A percentile compares a stretch with the other conserved stretches of the same genome.
phyloP scores from a whole-genome alignment of 2,113 vertebrate species.

The Onychorhynchus coronatus region DNA sequence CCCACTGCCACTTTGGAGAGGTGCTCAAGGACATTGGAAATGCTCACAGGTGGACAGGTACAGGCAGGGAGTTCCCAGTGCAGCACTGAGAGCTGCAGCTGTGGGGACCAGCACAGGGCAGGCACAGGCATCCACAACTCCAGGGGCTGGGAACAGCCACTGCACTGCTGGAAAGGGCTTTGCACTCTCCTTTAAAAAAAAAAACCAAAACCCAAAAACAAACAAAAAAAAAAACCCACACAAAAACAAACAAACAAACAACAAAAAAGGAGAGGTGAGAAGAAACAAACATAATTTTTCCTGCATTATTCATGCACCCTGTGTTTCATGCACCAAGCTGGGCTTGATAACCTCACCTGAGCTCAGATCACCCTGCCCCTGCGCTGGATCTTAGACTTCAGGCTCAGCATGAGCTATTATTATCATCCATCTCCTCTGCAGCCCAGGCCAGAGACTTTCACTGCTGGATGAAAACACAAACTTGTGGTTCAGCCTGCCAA shows the following conservation, averaged over 20 bases:
- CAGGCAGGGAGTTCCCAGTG: not conserved
- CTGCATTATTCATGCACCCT: not conserved
- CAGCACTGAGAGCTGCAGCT: not conserved
- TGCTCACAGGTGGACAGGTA: too few relatives aligned
- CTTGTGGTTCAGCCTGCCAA: not conserved
- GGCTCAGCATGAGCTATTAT: not conserved
- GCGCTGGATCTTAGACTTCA: not conserved
- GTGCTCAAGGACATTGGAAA: accelerated
- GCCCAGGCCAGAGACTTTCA: not conserved
- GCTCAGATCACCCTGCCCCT: not conserved
- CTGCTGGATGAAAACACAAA: not conserved
- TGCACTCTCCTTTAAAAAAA: too few relatives aligned
- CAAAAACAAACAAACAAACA: too few relatives aligned
- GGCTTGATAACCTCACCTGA: not conserved
- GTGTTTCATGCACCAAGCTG: not conserved
- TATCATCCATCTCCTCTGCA: not conserved
- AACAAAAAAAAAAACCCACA: too few relatives aligned
- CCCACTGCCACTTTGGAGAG: accelerated
- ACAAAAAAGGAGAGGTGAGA: accelerated
- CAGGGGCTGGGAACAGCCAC: not conserved
- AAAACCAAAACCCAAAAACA: too few relatives aligned
- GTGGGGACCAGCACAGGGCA: too few relatives aligned
- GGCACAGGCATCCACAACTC: not conserved
- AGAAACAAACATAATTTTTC: not conserved
- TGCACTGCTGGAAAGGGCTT: not conserved